Evolutionary conservation across 2,888 invertebrate species (phyloP).

Genomic region (Ariolimax columbianus): DNA sequence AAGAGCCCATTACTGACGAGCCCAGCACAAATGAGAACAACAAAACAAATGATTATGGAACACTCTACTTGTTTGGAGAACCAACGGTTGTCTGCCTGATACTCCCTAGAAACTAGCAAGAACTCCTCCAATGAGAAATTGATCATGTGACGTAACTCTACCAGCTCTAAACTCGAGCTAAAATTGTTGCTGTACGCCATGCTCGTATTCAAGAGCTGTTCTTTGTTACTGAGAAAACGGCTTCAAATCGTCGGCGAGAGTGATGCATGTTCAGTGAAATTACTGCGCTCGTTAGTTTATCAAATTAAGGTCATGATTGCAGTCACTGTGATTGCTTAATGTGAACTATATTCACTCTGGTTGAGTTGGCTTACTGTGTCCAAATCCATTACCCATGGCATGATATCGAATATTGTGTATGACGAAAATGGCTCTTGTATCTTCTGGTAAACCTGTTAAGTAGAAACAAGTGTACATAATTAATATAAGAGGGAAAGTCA

Average conservation of each 20-base stretch:
- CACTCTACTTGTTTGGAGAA: constrained; percentile 53
- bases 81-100: constrained; percentile 56
- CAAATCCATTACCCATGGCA: not conserved
- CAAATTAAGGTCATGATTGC: too few relatives aligned
- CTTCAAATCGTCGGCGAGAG: too few relatives aligned
- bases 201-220: too few relatives aligned
- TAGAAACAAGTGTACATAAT: not conserved
- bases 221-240: too few relatives aligned
- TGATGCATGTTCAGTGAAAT: too few relatives aligned
- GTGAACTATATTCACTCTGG: not conserved
- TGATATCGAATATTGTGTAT: not conserved
- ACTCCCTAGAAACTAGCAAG: constrained; percentile 54
- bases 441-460: not conserved
- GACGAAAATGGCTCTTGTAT: not conserved
- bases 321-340: too few relatives aligned
- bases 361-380: not conserved
- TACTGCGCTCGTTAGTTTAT: not conserved
- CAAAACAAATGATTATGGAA: constrained; percentile 56
- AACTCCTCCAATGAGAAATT: constrained; percentile 59
- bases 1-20: constrained; percentile 63
- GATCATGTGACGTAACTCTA: constrained; percentile 21
- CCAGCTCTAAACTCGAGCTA: constrained; percentile 45
- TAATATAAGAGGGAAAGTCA: too few relatives aligned
- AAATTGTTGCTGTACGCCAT: constrained; percentile 31
- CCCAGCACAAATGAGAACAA: constrained; percentile 58